Evolutionary conservation across 2,113 vertebrate species (phyloP), one percentile per base, ranked within the genome.

Genomic region (Pseudopipra pipra): DNA sequence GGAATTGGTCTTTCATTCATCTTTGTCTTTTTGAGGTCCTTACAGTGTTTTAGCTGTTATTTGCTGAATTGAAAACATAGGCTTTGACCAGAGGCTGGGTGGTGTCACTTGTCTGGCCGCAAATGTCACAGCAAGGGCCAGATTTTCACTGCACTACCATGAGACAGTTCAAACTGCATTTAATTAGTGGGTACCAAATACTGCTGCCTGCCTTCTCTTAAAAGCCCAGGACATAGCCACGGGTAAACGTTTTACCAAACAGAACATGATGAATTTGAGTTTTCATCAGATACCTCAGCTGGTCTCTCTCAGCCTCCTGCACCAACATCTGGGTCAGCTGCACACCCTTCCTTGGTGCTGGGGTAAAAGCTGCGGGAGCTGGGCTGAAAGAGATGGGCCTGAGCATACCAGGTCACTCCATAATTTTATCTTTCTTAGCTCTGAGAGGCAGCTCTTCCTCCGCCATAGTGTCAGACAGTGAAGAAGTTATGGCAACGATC

Each of bases 91-190:
- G 72, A 83, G 74, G 71, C 90, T 92, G 90, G 58, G 63, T 91
- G 67, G 68, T 94, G 95, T 67, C 87, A 84, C 89, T 96, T 92
- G 63, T 71, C 72, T 93, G 80, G 52, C 80, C 84, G 72, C 90
- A 95, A 75, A 93, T 91, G 87, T 92, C 95, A 94, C 87, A 92
- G 95, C 87, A 85, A 94, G 87, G 75, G 82, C 51, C 43, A 76
- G 84, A 88, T 97, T 96, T 94, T 94, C 96, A 94, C 91, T 95
- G 81, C 88, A 68, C 94, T 94, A 92, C 92, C 82, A 75, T 76
- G 86, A 88, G 82, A 78, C 72, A 86, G 61, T 84, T 93, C 43
- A 90, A 77, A 94, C 82, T 92, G 85, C 75, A 88, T 80, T 47
- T 94, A 90, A 95, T 95, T 94, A 96, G 76, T 68, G 72, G 90